These are phyloP conservation scores for Phortica magna DNA, from an alignment of 2,888 invertebrate species.

Conservation along the genomic window DNA sequence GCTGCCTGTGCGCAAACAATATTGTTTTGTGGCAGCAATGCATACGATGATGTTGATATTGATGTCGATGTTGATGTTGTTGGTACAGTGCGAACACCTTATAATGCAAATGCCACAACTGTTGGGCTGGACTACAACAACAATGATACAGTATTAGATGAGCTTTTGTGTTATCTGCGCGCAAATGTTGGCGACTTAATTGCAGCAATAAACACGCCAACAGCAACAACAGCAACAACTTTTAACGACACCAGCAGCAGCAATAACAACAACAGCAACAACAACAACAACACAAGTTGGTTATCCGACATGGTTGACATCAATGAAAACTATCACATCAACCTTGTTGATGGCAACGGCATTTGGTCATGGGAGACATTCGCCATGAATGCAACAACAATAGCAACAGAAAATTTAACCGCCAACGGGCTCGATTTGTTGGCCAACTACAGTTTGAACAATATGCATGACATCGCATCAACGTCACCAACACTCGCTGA, in stretches of 20 bases:
- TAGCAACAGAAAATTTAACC: neutral
- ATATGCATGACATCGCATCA: conserved; percentile 11
- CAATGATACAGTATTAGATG: conserved; percentile 38
- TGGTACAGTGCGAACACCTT: neutral
- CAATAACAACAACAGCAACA: neutral
- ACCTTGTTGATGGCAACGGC: conserved; percentile 31
- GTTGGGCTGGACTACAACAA: neutral
- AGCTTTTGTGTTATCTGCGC: conserved; percentile 45
- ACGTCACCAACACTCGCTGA: conserved; percentile 37
- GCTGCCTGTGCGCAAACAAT: conserved; percentile 39
- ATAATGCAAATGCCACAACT: conserved; percentile 27
- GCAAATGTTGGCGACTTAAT: conserved; percentile 30
- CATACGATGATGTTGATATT: neutral
- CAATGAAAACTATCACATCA: conserved; percentile 26
- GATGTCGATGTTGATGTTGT: neutral
- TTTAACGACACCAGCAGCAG: conserved; percentile 20
- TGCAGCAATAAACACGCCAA: neutral
- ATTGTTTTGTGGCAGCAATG: conserved; percentile 50
- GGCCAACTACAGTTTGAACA: conserved; percentile 34
- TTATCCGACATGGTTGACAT: conserved; percentile 8
- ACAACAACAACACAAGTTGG: neutral
- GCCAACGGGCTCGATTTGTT: conserved; percentile 29
- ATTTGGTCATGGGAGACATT: conserved; percentile 39
- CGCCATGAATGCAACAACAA: conserved; percentile 37
- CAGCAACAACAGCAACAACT: conserved; percentile 34